Base-by-base conservation (phyloP, 2,113 vertebrate species). In the Carassius carassius region DNA sequence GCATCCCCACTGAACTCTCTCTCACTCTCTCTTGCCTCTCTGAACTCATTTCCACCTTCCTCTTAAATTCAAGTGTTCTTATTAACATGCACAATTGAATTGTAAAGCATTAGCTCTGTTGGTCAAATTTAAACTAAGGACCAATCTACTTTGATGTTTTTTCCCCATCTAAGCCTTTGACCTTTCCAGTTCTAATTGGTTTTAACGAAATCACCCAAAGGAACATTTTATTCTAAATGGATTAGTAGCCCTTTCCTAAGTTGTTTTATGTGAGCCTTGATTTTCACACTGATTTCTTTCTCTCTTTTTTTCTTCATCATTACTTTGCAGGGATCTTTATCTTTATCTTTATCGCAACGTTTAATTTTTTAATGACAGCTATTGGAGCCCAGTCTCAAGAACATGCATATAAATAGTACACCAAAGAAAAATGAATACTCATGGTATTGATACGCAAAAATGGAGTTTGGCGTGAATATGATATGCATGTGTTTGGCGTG, bases 171-270 rank as follows among this genome's bases (percentile, higher is more conserved):
- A 56, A 91, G 91, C 87, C 89, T 62, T 35, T 91, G 90, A 92
- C 92, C 93, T 92, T 92, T 91, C 82, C 86, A 85, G 81, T 70
- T 75, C 89, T 93, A 94, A 94, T 93, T 93, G 90, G 89, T 92
- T 93, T 91, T 79, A 78, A 80, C 80, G 88, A 91, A 89, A 89
- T 86, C 54, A 87, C 90, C 92, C 84, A 86, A 83, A 86, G 83
- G 87, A 86, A 88, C 86, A 49, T 73, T 86, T 86, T 89, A 88
- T 86, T 89, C 83, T 81, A 89, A 84, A 76, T 72, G 69, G 88
- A 92, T 92, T 88, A 90, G 84, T 86, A 84, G 82, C 69, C 54
- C 21, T 37, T 73, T 77, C 2, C 4, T 37, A 29, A 32, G 29
- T 78, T 5, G 32, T 25, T 67, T 47, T 67, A 32, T 72, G 29